phyloP scores from a whole-genome alignment of 2,888 invertebrate genomes.

The Lordiphosa fenestrarum region DNA sequence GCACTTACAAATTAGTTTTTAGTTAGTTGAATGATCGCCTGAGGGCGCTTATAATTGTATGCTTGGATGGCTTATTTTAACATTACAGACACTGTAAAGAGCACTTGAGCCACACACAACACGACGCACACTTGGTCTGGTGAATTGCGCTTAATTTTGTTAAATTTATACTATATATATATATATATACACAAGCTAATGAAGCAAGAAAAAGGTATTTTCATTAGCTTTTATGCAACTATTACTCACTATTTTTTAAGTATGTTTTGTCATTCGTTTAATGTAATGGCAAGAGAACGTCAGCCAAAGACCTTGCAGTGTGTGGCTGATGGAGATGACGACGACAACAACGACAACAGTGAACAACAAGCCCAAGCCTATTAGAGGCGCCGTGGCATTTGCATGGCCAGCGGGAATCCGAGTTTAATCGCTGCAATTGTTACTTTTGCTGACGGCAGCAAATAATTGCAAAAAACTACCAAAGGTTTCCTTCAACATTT shows the following conservation, averaged over 20 bases:
- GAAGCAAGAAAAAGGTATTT: constrained; percentile 50
- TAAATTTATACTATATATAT: no score
- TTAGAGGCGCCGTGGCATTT: constrained; percentile 59
- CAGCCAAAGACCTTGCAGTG: constrained; percentile 45
- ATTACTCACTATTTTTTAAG: constrained; percentile 15
- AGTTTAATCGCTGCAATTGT: constrained; percentile 61
- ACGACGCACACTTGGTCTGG: constrained; percentile 43
- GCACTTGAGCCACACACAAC: constrained; percentile 32
- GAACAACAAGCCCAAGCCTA: constrained; percentile 47
- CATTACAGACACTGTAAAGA: constrained; percentile 17
- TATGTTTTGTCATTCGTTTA: constrained; percentile 47
- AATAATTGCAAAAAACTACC: constrained; percentile 37
- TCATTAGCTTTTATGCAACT: constrained; percentile 61
- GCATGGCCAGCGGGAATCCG: constrained; percentile 36
- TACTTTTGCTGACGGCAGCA: constrained; percentile 50
- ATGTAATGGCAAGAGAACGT: constrained; percentile 47
- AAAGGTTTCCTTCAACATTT: constrained; percentile 47
- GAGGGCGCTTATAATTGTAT: constrained; percentile 49
- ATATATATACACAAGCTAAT: constrained; percentile 58
- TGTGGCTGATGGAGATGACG: constrained; percentile 17
- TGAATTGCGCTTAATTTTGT: constrained; percentile 61
- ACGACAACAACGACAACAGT: background rate
- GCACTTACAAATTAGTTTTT: constrained; percentile 40
- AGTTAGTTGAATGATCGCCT: constrained; percentile 22
- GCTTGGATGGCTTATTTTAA: constrained; percentile 31